A percentile compares a stretch with the other conserved stretches of the same genome.
Conservation (phyloP, 2,888 invertebrate genomes). For the Ganaspis brasiliensis region DNA sequence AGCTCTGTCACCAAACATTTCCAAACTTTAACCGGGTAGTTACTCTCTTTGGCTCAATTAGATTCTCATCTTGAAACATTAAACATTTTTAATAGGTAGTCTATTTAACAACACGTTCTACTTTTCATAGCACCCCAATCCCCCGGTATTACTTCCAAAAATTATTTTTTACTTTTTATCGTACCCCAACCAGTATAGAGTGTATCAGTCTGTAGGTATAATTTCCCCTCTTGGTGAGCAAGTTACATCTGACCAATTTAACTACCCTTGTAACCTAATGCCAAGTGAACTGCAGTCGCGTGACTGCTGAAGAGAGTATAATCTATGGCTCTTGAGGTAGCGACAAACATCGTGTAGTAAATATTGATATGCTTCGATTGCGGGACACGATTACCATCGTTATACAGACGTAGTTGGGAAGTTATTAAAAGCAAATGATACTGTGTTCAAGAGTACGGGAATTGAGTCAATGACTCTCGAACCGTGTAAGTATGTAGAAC, state of each 20-base stretch:
- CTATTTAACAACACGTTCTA: no score
- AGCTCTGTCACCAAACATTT: constrained; percentile 29
- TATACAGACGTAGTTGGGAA: constrained; percentile 60
- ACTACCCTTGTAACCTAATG: neutral
- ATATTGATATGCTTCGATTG: constrained; percentile 55
- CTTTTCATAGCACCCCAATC: no score
- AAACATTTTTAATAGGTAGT: no score
- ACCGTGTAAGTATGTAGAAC: constrained; percentile 66
- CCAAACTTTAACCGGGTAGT: neutral
- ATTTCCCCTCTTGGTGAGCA: no score
- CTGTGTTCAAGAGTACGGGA: constrained; percentile 61
- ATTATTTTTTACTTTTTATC: no score
- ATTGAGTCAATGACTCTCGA: constrained; percentile 76
- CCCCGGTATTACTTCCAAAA: no score
- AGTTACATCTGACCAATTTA: no score
- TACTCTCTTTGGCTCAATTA: neutral
- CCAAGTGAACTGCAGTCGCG: constrained; percentile 24
- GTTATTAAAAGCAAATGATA: constrained; percentile 68
- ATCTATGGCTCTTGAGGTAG: constrained; percentile 15
- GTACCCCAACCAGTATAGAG: no score
- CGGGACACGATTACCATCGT: constrained; percentile 49
- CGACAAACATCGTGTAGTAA: constrained; percentile 47
- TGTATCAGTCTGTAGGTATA: no score
- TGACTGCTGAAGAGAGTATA: constrained; percentile 43
- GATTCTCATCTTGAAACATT: no score